These are phyloP conservation scores for Grammomys dolichurus DNA, from an alignment of 2,113 vertebrate genomes.

Conservation along the genomic window DNA sequence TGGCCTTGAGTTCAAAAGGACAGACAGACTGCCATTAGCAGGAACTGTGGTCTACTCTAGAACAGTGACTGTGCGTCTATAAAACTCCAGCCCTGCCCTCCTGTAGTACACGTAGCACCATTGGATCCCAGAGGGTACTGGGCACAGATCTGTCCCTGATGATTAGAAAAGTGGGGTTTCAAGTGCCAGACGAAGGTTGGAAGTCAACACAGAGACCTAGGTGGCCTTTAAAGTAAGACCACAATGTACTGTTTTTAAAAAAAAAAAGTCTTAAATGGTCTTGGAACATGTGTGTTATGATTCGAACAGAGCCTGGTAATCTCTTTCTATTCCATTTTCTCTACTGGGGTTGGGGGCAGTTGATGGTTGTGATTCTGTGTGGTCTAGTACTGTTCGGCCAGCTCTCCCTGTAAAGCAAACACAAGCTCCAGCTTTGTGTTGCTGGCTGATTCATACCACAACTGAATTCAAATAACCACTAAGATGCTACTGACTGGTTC, in stretches of 20 bases:
- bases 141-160: background rate
- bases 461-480: background rate
- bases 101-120: background rate
- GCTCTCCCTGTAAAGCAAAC: background rate
- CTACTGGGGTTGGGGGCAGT: background rate
- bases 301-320: background rate
- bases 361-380: background rate
- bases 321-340: conserved; percentile 14
- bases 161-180: background rate
- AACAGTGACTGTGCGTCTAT: background rate
- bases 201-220: background rate
- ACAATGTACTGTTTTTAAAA: background rate
- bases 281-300: background rate
- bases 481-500: background rate
- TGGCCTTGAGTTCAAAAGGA: conserved; percentile 46
- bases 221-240: background rate
- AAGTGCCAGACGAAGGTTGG: background rate
- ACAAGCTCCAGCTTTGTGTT: background rate
- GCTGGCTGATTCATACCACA: background rate
- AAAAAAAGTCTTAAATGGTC: background rate
- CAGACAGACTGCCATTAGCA: background rate
- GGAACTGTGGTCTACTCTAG: background rate
- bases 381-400: background rate
- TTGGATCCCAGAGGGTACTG: background rate
- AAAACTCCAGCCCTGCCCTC: background rate